Conservation (phyloP, 2,797 vertebrate species). For the Gadopsis bispinosus region DNA sequence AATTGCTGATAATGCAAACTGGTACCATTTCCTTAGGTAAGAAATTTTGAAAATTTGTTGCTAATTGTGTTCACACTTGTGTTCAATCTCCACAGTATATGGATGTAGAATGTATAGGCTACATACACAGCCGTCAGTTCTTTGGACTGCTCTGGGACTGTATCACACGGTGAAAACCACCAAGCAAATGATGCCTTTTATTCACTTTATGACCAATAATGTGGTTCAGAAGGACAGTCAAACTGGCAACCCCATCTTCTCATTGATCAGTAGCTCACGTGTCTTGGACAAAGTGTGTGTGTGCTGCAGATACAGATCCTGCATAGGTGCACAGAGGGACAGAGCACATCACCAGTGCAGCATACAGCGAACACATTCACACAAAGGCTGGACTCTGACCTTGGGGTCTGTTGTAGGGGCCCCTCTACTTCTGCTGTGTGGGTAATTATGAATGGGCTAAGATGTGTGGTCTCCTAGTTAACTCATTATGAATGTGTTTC, state of each 20-base stretch:
- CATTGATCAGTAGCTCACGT: conserved; percentile 50
- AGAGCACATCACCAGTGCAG: neutral
- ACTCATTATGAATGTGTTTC: conserved; percentile 51
- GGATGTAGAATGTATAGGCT: neutral
- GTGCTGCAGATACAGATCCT: conserved; percentile 8
- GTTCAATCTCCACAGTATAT: neutral
- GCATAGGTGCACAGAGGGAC: neutral
- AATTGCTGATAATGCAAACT: neutral
- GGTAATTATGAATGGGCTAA: conserved; percentile 65
- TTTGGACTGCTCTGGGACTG: neutral
- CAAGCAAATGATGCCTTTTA: conserved; percentile 33
- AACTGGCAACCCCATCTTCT: conserved; percentile 6
- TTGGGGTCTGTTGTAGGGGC: conserved; percentile 32
- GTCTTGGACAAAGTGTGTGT: conserved; percentile 23
- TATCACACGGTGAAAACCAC: conserved; percentile 35
- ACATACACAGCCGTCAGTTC: neutral
- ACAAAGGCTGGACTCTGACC: conserved; percentile 62
- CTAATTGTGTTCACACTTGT: neutral
- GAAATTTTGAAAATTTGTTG: neutral
- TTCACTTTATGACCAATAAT: conserved; percentile 31
- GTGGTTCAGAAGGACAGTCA: conserved; percentile 23
- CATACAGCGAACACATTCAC: neutral
- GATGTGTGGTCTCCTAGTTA: conserved; percentile 40
- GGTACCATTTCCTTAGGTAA: neutral
- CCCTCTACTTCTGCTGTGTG: conserved; percentile 60